Conservation (phyloP, 2,797 vertebrate genomes). For the Phalloptychus januarius region DNA sequence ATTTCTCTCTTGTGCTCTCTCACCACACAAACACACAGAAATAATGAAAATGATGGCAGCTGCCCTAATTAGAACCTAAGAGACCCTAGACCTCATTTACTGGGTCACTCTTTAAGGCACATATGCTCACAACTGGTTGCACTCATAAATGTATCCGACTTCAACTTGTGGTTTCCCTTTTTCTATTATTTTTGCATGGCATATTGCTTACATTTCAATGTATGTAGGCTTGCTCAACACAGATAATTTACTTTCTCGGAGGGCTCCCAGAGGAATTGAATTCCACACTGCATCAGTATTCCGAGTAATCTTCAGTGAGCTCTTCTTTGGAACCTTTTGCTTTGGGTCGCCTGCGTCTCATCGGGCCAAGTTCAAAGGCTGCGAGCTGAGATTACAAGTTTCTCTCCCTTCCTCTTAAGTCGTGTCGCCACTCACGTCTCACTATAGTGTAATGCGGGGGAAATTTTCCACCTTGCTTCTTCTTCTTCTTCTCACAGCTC, state of each 20-base stretch:
- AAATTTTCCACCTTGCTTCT: slow-evolving; percentile 64
- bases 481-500: slow-evolving; percentile 10
- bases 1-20: slow-evolving; percentile 10
- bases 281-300: slow-evolving; percentile 82
- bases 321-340: slow-evolving; percentile 80
- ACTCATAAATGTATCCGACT: slow-evolving; percentile 38
- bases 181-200: slow-evolving; percentile 32
- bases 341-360: slow-evolving; percentile 77
- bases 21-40: slow-evolving; percentile 42
- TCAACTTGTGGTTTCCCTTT: slow-evolving; percentile 24
- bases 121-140: slow-evolving; percentile 37
- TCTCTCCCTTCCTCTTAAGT: slow-evolving; percentile 74
- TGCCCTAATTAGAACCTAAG: slow-evolving; percentile 77
- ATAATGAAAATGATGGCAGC: slow-evolving; percentile 72
- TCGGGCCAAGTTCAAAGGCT: slow-evolving; percentile 82
- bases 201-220: slow-evolving; percentile 62
- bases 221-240: slow-evolving; percentile 65
- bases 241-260: slow-evolving; percentile 77
- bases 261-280: slow-evolving; percentile 76
- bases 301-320: slow-evolving; percentile 81
- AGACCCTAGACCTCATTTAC: slow-evolving; percentile 71
- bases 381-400: slow-evolving; percentile 79
- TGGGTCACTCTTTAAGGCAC: slow-evolving; percentile 50
- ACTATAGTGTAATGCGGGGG: slow-evolving; percentile 57
- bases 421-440: slow-evolving; percentile 65